Base-by-base conservation (phyloP, 2,113 vertebrate genomes). In the Oncorhynchus gorbuscha region DNA sequence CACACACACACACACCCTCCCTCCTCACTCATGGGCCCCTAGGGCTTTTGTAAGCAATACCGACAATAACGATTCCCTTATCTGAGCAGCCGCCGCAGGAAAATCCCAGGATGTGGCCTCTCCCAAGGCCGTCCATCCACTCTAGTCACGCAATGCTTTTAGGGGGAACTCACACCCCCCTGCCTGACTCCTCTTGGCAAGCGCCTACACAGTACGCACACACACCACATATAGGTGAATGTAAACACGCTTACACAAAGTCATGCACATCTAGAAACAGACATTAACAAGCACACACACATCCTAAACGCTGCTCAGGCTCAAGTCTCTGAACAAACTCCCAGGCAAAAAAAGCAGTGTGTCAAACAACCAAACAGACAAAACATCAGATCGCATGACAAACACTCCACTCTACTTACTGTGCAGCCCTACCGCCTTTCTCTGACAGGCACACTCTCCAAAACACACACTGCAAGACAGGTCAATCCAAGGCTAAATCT, bases 51-150 rank as follows among this genome's bases (percentile, higher is more conserved):
- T 79, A 85, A 86, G 86, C 87, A 87, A 82, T 32, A 80, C 77
- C 83, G 71, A 82, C 81, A 82, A 75, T 82, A 86, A 77, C 20
- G 80, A 66, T 86, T 90, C 80, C 79, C 87, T 91, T 88, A 91
- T 91, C 86, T 88, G 87, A 80, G 83, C 71, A 71, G 76, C 81
- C 83, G 78, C 86, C 72, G 65, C 85, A 89, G 90, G 87, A 93
- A 91, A 86, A 87, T 84, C 85, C 84, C 83, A 89, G 90, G 89
- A 92, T 89, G 74, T 78, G 83, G 87, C 89, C 87, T 84, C 87
- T 87, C 83, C 83, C 84, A 86, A 72, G 65, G 74, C 75, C 28
- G 82, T 78, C 81, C n/a, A 74, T 79, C 71, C 81, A 77, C 87
- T 83, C 80, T 85, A 84, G 89, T 90, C 88, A 90, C 90, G 83